These are phyloP conservation scores for Cygnus atratus DNA, from an alignment of 2,113 vertebrate genomes.

Conservation along the genomic window DNA sequence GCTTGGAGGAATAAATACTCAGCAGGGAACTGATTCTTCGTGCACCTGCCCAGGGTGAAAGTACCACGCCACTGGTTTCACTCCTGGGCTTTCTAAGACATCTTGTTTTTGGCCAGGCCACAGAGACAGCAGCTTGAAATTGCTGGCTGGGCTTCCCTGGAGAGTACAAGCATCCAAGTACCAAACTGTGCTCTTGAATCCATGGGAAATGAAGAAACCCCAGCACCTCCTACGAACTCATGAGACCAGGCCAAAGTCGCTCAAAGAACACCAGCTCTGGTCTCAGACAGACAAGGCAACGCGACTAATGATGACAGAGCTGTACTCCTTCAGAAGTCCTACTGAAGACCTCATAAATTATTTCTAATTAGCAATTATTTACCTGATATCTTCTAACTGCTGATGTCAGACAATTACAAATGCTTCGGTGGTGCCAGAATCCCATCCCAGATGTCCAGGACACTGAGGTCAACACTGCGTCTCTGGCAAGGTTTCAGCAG, in stretches of 20 bases:
- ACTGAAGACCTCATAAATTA: not conserved
- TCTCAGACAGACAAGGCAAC: not conserved
- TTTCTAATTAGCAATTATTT: conserved; percentile 11
- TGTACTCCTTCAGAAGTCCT: not conserved
- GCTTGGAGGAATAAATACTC: conserved; percentile 10
- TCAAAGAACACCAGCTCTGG: not conserved
- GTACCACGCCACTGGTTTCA: not conserved
- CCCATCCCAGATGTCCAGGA: not conserved
- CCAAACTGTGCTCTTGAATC: not conserved
- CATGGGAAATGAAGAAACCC: not conserved
- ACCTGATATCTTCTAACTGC: not conserved
- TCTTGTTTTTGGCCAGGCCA: not conserved
- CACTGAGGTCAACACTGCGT: not conserved
- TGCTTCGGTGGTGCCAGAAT: not conserved
- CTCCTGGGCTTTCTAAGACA: not conserved
- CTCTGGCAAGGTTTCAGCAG: not conserved
- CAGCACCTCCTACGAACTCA: not conserved
- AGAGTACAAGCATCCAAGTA: not conserved
- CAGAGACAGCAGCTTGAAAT: not conserved
- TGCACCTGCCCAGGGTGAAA: not conserved
- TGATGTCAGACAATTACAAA: not conserved
- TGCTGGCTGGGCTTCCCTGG: not conserved
- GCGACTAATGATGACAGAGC: not conserved
- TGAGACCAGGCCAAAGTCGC: not conserved
- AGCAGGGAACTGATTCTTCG: not conserved